phyloP scores from a whole-genome alignment of 2,113 vertebrate genomes.

The Zapornia atra region DNA sequence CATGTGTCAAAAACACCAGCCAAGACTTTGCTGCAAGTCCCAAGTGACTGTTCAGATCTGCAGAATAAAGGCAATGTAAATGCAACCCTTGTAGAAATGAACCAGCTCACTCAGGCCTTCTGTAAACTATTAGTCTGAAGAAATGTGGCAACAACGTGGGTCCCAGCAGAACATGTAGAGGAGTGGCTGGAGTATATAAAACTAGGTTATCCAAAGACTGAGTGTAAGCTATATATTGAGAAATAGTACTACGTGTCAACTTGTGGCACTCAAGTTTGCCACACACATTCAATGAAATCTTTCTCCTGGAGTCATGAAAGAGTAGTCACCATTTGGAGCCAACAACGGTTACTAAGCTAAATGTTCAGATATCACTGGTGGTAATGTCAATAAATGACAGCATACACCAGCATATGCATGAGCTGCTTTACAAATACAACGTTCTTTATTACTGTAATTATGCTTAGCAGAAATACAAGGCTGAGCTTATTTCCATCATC shows the following conservation, averaged over 20 bases:
- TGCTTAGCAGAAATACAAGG: conserved; percentile 5
- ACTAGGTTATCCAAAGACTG: not conserved
- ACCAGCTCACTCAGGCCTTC: rapidly evolving
- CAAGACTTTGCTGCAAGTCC: not conserved
- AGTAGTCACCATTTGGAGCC: not conserved
- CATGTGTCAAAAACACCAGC: not conserved
- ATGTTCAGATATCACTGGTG: not conserved
- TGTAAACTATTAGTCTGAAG: not conserved
- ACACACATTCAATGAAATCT: not conserved
- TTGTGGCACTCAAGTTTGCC: not conserved
- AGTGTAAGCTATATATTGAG: not conserved
- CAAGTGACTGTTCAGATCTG: not conserved
- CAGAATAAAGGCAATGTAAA: not conserved
- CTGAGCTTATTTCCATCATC: not conserved
- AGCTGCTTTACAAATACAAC: not conserved
- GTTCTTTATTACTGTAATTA: not conserved
- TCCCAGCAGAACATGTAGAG: not conserved
- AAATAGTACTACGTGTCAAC: not conserved
- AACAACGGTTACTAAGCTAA: not conserved
- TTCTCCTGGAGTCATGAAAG: not conserved
- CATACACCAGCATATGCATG: not conserved
- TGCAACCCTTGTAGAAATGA: not conserved
- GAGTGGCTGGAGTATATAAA: not conserved
- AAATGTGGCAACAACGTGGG: not conserved
- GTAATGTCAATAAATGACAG: not conserved